Evolutionary conservation across 2,113 vertebrate genomes (phyloP), one percentile per base, ranked within the genome.

Genomic region (Scomber scombrus): DNA sequence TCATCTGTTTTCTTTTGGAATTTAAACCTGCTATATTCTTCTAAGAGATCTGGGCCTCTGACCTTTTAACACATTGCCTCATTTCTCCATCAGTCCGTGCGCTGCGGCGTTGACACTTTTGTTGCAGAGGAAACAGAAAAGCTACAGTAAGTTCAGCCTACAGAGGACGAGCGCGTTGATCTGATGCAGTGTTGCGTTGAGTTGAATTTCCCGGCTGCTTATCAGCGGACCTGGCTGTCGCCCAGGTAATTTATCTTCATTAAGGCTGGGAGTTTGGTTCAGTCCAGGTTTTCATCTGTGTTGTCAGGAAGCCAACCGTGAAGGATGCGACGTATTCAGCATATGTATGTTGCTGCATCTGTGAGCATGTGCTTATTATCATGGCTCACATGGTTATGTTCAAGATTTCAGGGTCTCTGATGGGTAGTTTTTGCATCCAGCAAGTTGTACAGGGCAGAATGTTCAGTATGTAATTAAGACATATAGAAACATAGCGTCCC

Each of bases 221-320:
- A 54, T 66, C 55, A 69, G 47, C 31, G 40, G 74, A 69, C 47
- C 74, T 87, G 79, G 79, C 79, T 55, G 45, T 26, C 3, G 0
- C 74, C 77, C 80, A 85, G 18, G 82, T 71, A 43, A 91, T 89
- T 89, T 78, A 71, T 91, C 85, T 84, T 92, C 81, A 88, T 92
- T 91, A 87, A 66, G 64, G 55, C 58, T 11, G 18, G 23, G 55
- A 65, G 29, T 72, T 69, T 56, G 46, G 58, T 49, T 72, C 29
- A 18, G 13, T 72, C 43, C 60, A 34, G 64, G 60, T 74, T 87
- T 87, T 87, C 31, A 82, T 89, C 77, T 29, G 60, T 63, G 71
- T 58, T 77, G 73, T 77, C 69, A 66, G 77, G 80, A 66, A 91
- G 34, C 78, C 86, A 63, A 63, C 34, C 65, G 47, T 89, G 82